A percentile compares a stretch with the other conserved stretches of the same genome.
phyloP scores from a whole-genome alignment of 2,113 vertebrate species.

The Podarcis cretensis region DNA sequence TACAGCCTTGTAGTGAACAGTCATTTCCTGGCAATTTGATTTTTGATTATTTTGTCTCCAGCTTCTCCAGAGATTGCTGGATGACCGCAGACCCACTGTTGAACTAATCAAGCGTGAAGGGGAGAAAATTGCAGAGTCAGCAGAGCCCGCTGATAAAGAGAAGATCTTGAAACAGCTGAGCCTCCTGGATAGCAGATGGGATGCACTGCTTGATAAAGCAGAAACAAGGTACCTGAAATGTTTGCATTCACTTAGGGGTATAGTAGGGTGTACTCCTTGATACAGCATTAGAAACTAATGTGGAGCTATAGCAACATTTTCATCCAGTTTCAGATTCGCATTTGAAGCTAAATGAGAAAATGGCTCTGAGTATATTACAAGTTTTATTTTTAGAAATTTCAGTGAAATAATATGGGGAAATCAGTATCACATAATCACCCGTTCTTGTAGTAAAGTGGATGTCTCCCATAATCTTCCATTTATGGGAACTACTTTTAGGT shows the following conservation, averaged over 20 bases:
- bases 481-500: no score
- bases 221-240: constrained; percentile 84
- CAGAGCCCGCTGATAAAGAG: constrained; percentile 89
- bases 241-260: neutral
- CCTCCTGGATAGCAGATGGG: constrained; percentile 92
- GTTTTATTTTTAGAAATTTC: neutral
- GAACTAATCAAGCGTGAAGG: constrained; percentile 94
- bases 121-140: constrained; percentile 89
- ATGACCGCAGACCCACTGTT: constrained; percentile 92
- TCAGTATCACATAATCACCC: neutral
- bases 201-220: constrained; percentile 89
- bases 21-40: constrained; percentile 31
- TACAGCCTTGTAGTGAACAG: neutral
- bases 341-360: constrained; percentile 16
- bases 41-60: constrained; percentile 64
- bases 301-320: constrained; percentile 4
- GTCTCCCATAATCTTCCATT: no score
- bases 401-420: neutral
- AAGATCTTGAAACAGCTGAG: constrained; percentile 91
- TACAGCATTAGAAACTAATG: constrained; percentile 14
- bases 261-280: neutral
- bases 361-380: neutral
- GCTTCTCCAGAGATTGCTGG: constrained; percentile 94
- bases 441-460: neutral
- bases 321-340: neutral